Base-by-base conservation (phyloP, 2,113 vertebrate species). In the Donacobius atricapilla region DNA sequence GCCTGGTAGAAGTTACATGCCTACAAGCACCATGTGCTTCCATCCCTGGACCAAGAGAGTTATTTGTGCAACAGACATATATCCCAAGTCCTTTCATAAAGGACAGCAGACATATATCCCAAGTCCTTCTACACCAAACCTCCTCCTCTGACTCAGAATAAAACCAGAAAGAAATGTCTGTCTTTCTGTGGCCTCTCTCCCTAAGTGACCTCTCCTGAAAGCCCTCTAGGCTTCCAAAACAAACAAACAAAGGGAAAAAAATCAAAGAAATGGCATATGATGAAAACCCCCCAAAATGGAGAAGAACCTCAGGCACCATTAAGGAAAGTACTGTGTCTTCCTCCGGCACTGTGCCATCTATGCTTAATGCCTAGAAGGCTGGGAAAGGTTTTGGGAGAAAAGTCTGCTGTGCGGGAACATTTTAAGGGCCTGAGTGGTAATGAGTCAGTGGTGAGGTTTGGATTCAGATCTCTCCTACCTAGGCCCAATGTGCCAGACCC, bases 301-400 rank as follows among this genome's bases (percentile, higher is more conserved):
- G 37, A 76, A 92, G 63, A 87, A 97, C 90, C 83, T 88, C 75
- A 90, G 90, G 92, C 90, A 90, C 37, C 54, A 66, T 66, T 80
- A 63, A 70, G 83, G 61, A 94, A 95, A 80, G 53, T 35, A 68
- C 53, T 80, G 25, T 30, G 45, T 76, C 78, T 93, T 88, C 40
- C 58, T 83, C 71, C 1, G 5, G 94, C 91, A 61, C 37, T 48
- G 66, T 79, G 70, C 63, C 82, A 48, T 60, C 47, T 48, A 25
- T 40, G n/a, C 63, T 82, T 19, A 37, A n/a, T 88, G 79, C 82
- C 94, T 69, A 72, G 85, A 83, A 95, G 90, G 66, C 79, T 94
- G 88, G 70, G 78, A 95, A 89, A 94, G 70, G 82, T 92, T 91
- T 88, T 95, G 58, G 57, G 70, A 94, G 78, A 85, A 72, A 90